Evolutionary conservation across 2,888 invertebrate species (phyloP), one percentile per base, ranked within the genome.

Genomic region (Odontocerum albicorne): DNA sequence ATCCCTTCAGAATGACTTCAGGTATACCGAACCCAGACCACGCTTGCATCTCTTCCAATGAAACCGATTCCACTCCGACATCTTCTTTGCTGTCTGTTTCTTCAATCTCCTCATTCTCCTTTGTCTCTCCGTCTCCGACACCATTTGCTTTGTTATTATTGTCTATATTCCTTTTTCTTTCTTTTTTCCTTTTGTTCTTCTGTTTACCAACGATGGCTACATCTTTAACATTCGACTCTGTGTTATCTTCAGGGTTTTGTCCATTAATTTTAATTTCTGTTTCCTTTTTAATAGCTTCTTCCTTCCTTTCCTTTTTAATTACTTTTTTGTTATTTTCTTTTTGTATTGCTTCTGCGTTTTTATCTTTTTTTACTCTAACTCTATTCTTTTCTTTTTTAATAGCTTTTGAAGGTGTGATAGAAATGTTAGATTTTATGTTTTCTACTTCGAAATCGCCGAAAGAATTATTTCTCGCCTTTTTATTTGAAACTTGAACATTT

Each of bases 21-120:
- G 88, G 88, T 8, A 96, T 82, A 63, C 86, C 86, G 53, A 86
- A 78, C 44, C 79, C 79, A 4, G 78, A 79, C 90, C 90, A 90
- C 0, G 81, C 77, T 62, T 81, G 66, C 72, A 80, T 74, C 63
- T 81, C 76, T 60, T 76, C 75, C 0, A 75, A 62, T 0, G 73
- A 70, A 21, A 75, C 64, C 10, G 33, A 20, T 19, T 55, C 32
- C 2, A 15, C 22, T 44, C 38, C 13, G 46, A 40, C 31, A 35
- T 45, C 32, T 1, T 62, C 61, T 3, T 46, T 49, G 27, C 47
- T 49, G 32, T 65, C 63, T 12, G 59, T 50, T n/a, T 59, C 58
- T 8, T 60, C 61, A 10, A 64, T 62, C 2, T 64, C 60, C 10
- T 40, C 52, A 13, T 63, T 60, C 7, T 63, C 60, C 12, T 46